These are phyloP conservation scores for Physocephala rufipes DNA, from an alignment of 2,888 invertebrate genomes.

Conservation along the genomic window DNA sequence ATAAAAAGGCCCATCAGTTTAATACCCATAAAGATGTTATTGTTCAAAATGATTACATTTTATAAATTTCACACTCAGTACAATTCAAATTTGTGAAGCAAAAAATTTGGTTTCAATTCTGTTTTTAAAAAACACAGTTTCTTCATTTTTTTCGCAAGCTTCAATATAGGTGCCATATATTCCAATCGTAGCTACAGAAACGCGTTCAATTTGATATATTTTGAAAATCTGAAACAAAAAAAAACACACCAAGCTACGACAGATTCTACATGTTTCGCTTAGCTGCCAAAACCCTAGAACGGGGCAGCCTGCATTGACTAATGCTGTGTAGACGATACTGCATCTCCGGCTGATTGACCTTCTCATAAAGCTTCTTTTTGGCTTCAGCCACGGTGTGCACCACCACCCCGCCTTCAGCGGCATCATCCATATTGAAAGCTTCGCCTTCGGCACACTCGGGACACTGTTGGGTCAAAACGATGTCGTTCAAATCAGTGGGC, in stretches of 20 bases:
- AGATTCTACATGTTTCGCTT: constrained; percentile 49
- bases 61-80: too few relatives aligned
- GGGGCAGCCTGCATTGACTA: constrained; percentile 62
- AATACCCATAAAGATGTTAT: too few relatives aligned
- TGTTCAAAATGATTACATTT: too few relatives aligned
- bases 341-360: constrained; percentile 63
- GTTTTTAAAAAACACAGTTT: too few relatives aligned
- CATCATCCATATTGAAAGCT: constrained; percentile 62
- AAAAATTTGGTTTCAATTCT: too few relatives aligned
- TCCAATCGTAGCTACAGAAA: too few relatives aligned
- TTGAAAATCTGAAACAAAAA: too few relatives aligned
- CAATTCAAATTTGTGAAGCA: too few relatives aligned
- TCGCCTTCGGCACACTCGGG: constrained; percentile 66
- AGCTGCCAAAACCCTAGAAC: constrained; percentile 60
- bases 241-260: background rate
- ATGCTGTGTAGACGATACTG: constrained; percentile 64
- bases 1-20: too few relatives aligned
- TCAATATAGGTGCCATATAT: too few relatives aligned
- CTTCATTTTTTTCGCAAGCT: too few relatives aligned
- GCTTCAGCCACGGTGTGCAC: constrained; percentile 52
- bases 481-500: constrained; percentile 68
- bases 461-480: constrained; percentile 63
- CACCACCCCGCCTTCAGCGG: constrained; percentile 55
- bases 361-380: constrained; percentile 58
- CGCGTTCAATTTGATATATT: too few relatives aligned